Conservation (phyloP, 1,140 invertebrate genomes). For the Polypedilum vanderplanki region DNA sequence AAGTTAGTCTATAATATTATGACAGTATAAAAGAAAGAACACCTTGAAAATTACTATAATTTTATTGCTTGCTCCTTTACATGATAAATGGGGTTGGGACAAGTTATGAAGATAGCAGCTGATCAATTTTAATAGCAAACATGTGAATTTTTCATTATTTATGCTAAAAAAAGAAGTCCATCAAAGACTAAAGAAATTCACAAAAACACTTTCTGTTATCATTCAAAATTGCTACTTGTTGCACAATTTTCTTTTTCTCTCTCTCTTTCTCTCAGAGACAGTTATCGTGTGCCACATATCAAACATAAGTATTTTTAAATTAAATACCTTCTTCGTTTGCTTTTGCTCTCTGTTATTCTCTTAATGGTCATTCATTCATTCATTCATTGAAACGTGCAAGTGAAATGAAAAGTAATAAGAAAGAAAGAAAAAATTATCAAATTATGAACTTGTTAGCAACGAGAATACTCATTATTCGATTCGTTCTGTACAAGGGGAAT, state of each 20-base stretch:
- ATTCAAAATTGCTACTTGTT: constrained; percentile 1
- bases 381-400: too few relatives aligned
- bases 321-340: not conserved
- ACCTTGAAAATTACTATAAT: constrained; percentile 19
- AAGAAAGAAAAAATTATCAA: not conserved
- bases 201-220: not conserved
- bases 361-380: not conserved
- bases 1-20: too few relatives aligned
- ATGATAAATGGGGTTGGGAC: constrained; percentile 8
- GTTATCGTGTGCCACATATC: not conserved
- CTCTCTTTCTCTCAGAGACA: too few relatives aligned
- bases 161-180: not conserved
- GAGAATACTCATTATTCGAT: not conserved
- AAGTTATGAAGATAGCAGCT: not conserved
- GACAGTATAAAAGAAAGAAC: not conserved
- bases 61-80: constrained; percentile 4
- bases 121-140: constrained; percentile 16
- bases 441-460: not conserved
- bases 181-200: not conserved
- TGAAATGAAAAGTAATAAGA: not conserved
- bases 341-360: not conserved
- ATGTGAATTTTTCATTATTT: constrained; percentile 10
- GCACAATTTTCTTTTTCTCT: not conserved
- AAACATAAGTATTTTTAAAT: not conserved
- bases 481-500: not conserved